phyloP scores from a whole-genome alignment of 2,797 vertebrate genomes.

The Selene dorsalis region DNA sequence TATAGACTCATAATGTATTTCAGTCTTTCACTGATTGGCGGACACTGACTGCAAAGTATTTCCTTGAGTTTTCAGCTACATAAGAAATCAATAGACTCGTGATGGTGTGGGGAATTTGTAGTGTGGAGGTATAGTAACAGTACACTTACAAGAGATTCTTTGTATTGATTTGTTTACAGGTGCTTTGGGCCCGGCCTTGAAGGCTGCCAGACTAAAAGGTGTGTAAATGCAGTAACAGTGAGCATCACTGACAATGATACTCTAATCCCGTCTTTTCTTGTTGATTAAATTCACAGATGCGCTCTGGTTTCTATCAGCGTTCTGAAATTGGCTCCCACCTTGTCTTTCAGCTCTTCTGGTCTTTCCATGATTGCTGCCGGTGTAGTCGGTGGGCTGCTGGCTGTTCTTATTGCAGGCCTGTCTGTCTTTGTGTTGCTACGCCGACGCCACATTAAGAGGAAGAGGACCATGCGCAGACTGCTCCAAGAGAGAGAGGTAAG shows the following conservation, averaged over 20 bases:
- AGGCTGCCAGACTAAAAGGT: constrained; percentile 87
- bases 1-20: constrained; percentile 8
- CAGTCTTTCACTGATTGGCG: constrained; percentile 22
- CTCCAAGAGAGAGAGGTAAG: constrained; percentile 95
- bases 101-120: constrained; percentile 11
- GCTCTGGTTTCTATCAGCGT: constrained; percentile 26
- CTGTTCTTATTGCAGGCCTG: constrained; percentile 86
- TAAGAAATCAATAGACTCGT: not conserved
- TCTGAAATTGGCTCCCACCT: constrained; percentile 17
- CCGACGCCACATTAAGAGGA: constrained; percentile 92
- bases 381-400: constrained; percentile 91
- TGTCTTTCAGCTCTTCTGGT: constrained; percentile 73
- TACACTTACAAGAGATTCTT: constrained; percentile 5
- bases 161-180: constrained; percentile 78
- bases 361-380: constrained; percentile 91
- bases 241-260: not conserved
- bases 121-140: not conserved
- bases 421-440: constrained; percentile 90
- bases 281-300: constrained; percentile 22
- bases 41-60: constrained; percentile 7
- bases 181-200: constrained; percentile 88
- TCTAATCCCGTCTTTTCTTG: constrained; percentile 2
- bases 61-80: constrained; percentile 2
- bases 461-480: constrained; percentile 92
- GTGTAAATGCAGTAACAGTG: constrained; percentile 48